Base-by-base conservation (phyloP, 2,888 invertebrate species). In the Antheraea yamamai region DNA sequence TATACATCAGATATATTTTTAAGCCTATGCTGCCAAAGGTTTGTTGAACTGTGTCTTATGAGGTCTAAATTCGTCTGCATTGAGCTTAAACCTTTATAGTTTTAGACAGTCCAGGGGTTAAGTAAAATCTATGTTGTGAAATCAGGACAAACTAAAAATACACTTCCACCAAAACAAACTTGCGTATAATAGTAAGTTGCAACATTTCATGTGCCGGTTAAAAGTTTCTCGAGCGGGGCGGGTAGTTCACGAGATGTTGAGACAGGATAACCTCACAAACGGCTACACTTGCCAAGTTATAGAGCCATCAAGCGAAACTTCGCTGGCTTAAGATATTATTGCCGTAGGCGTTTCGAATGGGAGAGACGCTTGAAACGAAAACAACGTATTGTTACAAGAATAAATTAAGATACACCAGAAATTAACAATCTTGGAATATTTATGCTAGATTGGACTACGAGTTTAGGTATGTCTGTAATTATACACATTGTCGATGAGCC, bases 261-360 rank as follows among this genome's bases (percentile, higher is more conserved):
- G 74, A 51, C 74, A 26, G 74, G 61, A 75, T 75, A 71, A 72
- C 72, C 74, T 75, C 61, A 26, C 74, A 75, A 75, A 75, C 74
- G 74, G 70, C 39, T 70, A 74, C 74, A 71, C 61, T 72, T 72
- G 30, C 47, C 61, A 72, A 75, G 61, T 75, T 71, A 71, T 61
- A 70, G 70, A 68, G 68, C 68, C 35, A 68, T 68, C 68, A 68
- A 30, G 68, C 35, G 35, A 70, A 70, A 70, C 70, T 70, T 70
- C 39, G 20, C 10, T 70, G 39, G 70, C 39, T 70, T 70, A 70
- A 70, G 70, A 70, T 39, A 70, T 70, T 70, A 70, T 70, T 39
- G 70, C 70, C n/a, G 20, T 70, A 70, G 70, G 70, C 39, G 70
- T 39, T 39, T 39, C 4, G 12, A 39, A 39, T 70, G 16, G n/a